Base-by-base conservation (phyloP, 2,888 invertebrate genomes). In the Spodoptera picta region DNA sequence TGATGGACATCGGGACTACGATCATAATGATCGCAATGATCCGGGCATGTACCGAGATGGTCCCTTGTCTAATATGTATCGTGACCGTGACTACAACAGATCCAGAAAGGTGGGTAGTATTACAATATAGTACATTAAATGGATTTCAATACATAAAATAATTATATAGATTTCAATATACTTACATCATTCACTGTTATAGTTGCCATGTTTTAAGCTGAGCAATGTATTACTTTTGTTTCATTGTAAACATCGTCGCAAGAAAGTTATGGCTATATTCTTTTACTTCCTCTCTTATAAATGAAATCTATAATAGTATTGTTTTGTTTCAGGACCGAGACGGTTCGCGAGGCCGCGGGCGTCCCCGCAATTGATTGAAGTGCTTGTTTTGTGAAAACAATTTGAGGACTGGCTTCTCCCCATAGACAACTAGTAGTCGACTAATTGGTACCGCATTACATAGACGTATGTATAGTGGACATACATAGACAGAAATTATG, bases 391-490 rank as follows among this genome's bases (percentile, higher is more conserved):
- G 89, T 83, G 88, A 89, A 86, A 83, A 80, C 84, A 84, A 85
- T 88, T 82, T 86, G 89, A 92, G 93, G 93, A 90, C 92, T 92
- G 89, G 92, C 94, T 94, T 94, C 94, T 94, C 94, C 89, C 94
- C 94, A 94, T 94, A 93, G 93, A 93, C 90, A 86, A 92, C 92
- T 93, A 92, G 93, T 91, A 90, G 89, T 91, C 88, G 87, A 89
- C 82, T 86, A 82, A 90, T 94, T 93, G 94, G 93, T 92, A 91
- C 89, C 87, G 88, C 90, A 89, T 87, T 85, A 86, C 84, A 90
- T 85, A 85, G 73, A 83, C 84, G 87, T 87, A 88, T 87, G 88
- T 84, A 81, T 75, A 77, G 81, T 77, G 75, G 67, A 73, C 82
- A 78, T 87, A 82, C 85, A 85, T 83, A 81, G 79, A 81, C 81